Conservation (phyloP, 2,113 vertebrate genomes). For the Coptodon rendalli region DNA sequence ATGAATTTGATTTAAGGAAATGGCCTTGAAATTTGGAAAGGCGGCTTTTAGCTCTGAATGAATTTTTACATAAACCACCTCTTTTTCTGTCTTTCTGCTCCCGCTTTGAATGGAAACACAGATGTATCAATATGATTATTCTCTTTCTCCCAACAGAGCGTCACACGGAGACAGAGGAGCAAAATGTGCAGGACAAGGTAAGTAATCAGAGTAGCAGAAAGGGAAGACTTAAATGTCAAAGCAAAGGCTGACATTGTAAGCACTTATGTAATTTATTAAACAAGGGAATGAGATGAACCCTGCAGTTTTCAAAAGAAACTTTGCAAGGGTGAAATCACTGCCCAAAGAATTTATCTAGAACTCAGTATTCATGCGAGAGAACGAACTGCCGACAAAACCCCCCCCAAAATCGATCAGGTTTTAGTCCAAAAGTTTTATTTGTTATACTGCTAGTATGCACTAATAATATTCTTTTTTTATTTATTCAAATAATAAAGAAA, state of each 20-base stretch:
- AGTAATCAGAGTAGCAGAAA: neutral
- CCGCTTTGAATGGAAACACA: neutral
- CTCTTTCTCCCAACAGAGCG: slow-evolving; percentile 14
- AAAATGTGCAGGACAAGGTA: slow-evolving; percentile 21
- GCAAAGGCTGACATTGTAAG: neutral
- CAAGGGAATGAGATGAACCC: neutral
- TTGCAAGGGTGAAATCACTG: neutral
- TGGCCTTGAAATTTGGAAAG: neutral
- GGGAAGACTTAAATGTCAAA: neutral
- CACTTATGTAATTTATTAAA: neutral
- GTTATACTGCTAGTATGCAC: neutral
- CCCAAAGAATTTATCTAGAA: neutral
- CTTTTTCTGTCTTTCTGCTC: neutral
- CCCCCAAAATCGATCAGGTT: neutral
- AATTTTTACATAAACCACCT: rapidly evolving
- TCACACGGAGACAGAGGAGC: neutral
- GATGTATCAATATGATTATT: neutral
- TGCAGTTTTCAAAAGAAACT: neutral
- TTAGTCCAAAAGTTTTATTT: neutral
- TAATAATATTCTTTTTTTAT: neutral
- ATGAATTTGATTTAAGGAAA: neutral
- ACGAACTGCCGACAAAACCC: neutral
- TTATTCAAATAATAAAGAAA: neutral
- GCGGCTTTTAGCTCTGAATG: neutral
- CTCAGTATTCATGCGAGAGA: neutral